phyloP scores from a whole-genome alignment of 2,888 invertebrate genomes.

The Silvanus unidentatus region DNA sequence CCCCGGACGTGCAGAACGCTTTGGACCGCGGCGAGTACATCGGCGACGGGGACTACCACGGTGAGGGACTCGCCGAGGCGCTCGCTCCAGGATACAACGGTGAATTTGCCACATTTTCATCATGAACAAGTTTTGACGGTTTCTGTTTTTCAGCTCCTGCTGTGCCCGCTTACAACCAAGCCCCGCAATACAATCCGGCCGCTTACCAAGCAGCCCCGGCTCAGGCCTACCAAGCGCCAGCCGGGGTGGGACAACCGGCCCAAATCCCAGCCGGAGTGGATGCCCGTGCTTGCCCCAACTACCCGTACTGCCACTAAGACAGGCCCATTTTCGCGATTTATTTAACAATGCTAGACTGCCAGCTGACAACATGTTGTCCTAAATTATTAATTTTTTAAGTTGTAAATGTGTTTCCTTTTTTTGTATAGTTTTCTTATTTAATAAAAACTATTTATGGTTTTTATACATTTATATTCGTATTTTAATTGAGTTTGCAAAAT shows the following conservation, averaged over 20 bases:
- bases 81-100: constrained; percentile 32
- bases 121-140: constrained; percentile 1
- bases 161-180: constrained; percentile 16
- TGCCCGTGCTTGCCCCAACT: constrained; percentile 36
- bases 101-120: no score
- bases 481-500: no score
- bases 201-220: constrained; percentile 21
- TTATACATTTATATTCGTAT: no score
- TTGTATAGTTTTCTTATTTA: constrained; percentile 19
- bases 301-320: constrained; percentile 33
- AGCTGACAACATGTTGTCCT: constrained; percentile 32
- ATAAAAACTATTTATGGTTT: constrained; percentile 2
- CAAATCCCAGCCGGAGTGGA: constrained; percentile 37
- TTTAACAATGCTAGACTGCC: constrained; percentile 27
- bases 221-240: constrained; percentile 14
- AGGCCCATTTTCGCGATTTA: background rate
- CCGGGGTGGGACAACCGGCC: constrained; percentile 25
- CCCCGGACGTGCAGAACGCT: constrained; percentile 31
- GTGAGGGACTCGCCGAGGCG: constrained; percentile 37
- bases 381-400: constrained; percentile 18
- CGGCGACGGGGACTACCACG: constrained; percentile 38
- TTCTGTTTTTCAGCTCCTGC: constrained; percentile 17
- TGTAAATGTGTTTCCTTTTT: constrained; percentile 19
- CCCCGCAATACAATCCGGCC: constrained; percentile 14
- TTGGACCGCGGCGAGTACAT: constrained; percentile 37